phyloP scores from a whole-genome alignment of 2,797 vertebrate species.

The Australoheros facetus region DNA sequence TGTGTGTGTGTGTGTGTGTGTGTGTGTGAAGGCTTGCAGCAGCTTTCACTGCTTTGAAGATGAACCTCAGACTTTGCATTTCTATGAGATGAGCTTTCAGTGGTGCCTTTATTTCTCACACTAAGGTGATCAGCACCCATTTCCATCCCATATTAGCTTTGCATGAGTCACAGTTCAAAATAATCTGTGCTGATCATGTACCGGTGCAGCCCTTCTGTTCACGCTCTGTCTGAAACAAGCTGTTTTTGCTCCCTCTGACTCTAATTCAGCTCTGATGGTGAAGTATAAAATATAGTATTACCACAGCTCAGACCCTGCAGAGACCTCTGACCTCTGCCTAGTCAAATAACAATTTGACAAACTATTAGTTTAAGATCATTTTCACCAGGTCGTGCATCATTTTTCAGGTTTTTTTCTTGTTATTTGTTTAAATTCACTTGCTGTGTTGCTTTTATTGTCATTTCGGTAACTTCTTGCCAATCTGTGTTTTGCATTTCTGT shows the following conservation, averaged over 20 bases:
- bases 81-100: no score
- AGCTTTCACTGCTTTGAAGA: no score
- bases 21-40: not conserved
- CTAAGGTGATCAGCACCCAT: not conserved
- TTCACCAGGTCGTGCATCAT: not conserved
- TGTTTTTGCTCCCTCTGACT: not conserved
- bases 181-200: no score
- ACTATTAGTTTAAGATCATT: not conserved
- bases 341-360: not conserved
- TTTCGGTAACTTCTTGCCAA: not conserved
- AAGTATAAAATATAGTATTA: not conserved
- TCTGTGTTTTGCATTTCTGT: not conserved
- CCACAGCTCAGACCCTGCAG: not conserved
- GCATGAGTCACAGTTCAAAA: no score
- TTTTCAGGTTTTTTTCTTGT: not conserved
- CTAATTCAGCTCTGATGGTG: not conserved
- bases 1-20: no score
- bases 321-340: not conserved
- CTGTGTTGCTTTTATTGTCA: no score
- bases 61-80: no score
- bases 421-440: no score
- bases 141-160: no score
- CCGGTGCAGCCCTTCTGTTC: no score
- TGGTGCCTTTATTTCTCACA: not conserved
- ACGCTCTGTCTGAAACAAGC: not conserved